phyloP scores from a whole-genome alignment of 2,888 invertebrate species.

The Volucella inanis region DNA sequence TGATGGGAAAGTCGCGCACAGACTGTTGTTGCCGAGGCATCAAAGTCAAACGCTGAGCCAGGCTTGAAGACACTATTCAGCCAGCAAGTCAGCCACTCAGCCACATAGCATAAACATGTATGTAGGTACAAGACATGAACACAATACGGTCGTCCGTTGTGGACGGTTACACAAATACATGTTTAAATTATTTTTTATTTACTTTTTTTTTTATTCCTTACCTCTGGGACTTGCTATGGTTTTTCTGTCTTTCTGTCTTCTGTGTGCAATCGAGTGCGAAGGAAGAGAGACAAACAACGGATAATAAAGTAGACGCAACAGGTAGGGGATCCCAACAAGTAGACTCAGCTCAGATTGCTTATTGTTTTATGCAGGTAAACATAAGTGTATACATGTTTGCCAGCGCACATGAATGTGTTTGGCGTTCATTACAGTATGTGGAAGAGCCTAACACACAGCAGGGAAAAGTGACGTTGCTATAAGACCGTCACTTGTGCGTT shows the following conservation, averaged over 20 bases:
- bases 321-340: slow-evolving; percentile 53
- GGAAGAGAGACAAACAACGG: slow-evolving; percentile 3
- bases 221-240: background rate
- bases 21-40: slow-evolving; percentile 66
- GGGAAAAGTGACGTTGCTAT: background rate
- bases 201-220: background rate
- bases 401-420: slow-evolving; percentile 41
- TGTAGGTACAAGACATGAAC: slow-evolving; percentile 11
- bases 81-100: slow-evolving; percentile 34
- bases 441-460: background rate
- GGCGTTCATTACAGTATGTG: background rate
- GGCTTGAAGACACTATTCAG: slow-evolving; percentile 63
- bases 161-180: slow-evolving; percentile 45
- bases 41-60: slow-evolving; percentile 58
- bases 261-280: slow-evolving; percentile 30
- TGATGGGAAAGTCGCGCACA: slow-evolving; percentile 69
- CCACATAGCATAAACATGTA: slow-evolving; percentile 47
- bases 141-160: background rate
- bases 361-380: slow-evolving; percentile 60
- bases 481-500: slow-evolving; percentile 34
- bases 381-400: slow-evolving; percentile 61
- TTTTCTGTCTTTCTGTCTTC: background rate
- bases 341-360: slow-evolving; percentile 47
- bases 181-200: background rate
- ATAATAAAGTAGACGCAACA: slow-evolving; percentile 43